Conservation (phyloP, 2,797 vertebrate genomes). For the Syngnathus rostellatus region DNA sequence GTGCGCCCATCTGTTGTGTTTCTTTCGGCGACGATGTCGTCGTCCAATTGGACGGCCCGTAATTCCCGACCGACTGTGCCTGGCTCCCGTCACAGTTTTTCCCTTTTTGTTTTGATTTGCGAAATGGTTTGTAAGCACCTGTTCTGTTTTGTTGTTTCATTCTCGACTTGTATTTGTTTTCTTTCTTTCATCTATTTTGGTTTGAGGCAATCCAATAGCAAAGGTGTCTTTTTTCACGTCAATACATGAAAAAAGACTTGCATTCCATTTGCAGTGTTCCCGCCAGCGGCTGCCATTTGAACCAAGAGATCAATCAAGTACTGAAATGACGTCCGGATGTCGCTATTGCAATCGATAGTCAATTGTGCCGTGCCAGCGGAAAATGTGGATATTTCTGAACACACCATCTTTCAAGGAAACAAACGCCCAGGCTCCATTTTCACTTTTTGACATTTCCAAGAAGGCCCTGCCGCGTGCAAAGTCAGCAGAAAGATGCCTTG, state of each 20-base stretch:
- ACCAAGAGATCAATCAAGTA: not conserved
- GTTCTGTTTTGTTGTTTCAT: too few relatives aligned
- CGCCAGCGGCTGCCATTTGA: not conserved
- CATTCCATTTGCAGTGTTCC: not conserved
- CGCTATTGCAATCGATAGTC: not conserved
- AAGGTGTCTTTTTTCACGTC: not conserved
- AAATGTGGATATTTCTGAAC: constrained; percentile 1
- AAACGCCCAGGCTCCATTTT: not conserved
- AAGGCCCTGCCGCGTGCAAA: constrained; percentile 24
- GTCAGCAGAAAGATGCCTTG: constrained; percentile 26
- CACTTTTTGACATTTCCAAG: constrained; percentile 33
- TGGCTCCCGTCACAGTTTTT: not conserved
- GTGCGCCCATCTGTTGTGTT: constrained; percentile 58
- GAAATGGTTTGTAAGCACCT: too few relatives aligned
- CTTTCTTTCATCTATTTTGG: too few relatives aligned
- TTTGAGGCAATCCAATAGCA: not conserved
- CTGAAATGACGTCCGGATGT: not conserved
- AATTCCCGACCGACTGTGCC: not conserved
- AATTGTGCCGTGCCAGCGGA: not conserved
- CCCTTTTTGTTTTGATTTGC: too few relatives aligned
- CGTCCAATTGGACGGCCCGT: too few relatives aligned
- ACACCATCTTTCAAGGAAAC: not conserved
- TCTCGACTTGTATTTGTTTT: too few relatives aligned
- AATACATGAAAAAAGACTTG: not conserved
- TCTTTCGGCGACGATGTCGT: constrained; percentile 13